Evolutionary conservation across 2,888 invertebrate genomes (phyloP).

Genomic region (Rhorus exstirpatorius): DNA sequence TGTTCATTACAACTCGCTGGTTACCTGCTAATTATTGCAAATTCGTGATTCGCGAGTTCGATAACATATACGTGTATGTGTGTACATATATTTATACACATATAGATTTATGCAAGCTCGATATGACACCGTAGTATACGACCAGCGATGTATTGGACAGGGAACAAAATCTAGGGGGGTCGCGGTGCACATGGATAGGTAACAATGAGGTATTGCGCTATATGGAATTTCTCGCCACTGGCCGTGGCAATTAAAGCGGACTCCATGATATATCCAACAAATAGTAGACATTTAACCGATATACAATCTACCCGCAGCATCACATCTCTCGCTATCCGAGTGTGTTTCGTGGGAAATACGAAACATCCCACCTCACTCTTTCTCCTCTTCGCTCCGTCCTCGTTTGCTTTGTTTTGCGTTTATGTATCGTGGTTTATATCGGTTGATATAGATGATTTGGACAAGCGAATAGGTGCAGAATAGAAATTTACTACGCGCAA

Average conservation of each 20-base stretch:
- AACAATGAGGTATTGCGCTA: slow-evolving; percentile 60
- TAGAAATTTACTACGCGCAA: not conserved
- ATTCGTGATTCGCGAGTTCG: slow-evolving; percentile 36
- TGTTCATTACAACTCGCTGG: slow-evolving; percentile 24
- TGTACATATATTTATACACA: not conserved
- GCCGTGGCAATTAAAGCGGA: slow-evolving; percentile 54
- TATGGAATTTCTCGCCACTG: slow-evolving; percentile 30
- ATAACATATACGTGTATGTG: not conserved
- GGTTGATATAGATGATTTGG: slow-evolving; percentile 19
- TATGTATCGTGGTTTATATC: slow-evolving; percentile 5
- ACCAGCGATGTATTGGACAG: not conserved
- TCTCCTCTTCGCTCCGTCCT: not conserved
- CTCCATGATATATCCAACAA: slow-evolving; percentile 39
- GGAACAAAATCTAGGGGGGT: slow-evolving; percentile 12
- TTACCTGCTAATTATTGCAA: slow-evolving; percentile 51
- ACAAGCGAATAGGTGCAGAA: not conserved
- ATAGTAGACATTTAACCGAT: slow-evolving; percentile 40
- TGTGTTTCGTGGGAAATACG: slow-evolving; percentile 27
- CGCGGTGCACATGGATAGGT: slow-evolving; percentile 24
- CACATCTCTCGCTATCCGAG: not conserved
- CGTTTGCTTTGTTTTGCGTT: slow-evolving; percentile 35
- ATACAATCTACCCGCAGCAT: slow-evolving; percentile 22
- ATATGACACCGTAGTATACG: not conserved
- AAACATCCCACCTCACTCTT: slow-evolving; percentile 22
- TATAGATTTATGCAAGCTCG: not conserved